phyloP scores from a whole-genome alignment of 2,797 vertebrate genomes.

The Iguana delicatissima region DNA sequence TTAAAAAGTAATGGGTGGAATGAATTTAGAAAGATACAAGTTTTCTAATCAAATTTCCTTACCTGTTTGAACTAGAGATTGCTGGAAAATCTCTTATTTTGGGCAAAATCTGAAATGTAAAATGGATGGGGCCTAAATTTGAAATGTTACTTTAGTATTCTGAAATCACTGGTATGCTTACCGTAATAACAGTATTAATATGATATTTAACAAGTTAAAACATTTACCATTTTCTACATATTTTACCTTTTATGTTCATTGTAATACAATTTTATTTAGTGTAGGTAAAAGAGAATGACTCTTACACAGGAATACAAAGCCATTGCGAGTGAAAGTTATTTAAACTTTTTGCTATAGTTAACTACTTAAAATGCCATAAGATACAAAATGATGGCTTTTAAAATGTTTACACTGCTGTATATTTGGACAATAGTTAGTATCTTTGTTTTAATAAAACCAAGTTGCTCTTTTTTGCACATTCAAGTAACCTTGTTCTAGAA shows the following conservation, averaged over 20 bases:
- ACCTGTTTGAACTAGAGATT: constrained; percentile 3
- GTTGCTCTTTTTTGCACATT: constrained; percentile 54
- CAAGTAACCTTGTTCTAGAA: constrained; percentile 41
- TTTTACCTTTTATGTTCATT: constrained; percentile 21
- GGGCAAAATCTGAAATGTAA: constrained; percentile 10
- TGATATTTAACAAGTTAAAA: constrained; percentile 5
- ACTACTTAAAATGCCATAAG: constrained; percentile 47
- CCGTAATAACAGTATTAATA: constrained; percentile 27
- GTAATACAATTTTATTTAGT: constrained; percentile 19
- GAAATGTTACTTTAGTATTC: background rate
- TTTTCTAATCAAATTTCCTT: background rate
- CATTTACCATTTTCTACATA: constrained; percentile 3
- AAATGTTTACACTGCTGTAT: constrained; percentile 45
- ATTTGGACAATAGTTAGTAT: constrained; percentile 32
- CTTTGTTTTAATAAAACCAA: constrained; percentile 43
- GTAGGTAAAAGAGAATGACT: constrained; percentile 31
- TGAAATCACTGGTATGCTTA: constrained; percentile 16
- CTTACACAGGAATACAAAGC: constrained; percentile 52
- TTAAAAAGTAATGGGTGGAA: background rate
- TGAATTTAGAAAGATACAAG: constrained; percentile 11
- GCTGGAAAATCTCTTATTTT: background rate
- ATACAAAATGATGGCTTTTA: constrained; percentile 39
- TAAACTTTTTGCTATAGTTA: constrained; percentile 39
- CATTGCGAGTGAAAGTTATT: constrained; percentile 39
- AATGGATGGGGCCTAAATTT: constrained; percentile 5